Conservation (phyloP, 2,797 vertebrate species). For the Channallabes apus region DNA sequence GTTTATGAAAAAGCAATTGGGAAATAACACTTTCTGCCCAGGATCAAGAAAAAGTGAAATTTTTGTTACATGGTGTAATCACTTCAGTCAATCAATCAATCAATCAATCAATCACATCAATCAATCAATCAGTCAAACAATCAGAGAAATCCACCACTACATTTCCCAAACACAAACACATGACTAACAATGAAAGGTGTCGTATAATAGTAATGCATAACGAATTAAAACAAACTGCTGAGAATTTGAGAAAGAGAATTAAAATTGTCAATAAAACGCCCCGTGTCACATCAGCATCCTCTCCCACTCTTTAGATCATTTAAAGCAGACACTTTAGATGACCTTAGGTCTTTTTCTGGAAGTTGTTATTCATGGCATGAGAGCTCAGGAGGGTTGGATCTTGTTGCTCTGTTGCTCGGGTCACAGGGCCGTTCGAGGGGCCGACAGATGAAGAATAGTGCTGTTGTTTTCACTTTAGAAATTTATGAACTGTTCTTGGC, state of each 20-base stretch:
- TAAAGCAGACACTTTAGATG: neutral
- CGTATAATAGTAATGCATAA: neutral
- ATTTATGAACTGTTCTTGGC: slow-evolving; percentile 8
- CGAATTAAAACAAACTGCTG: neutral
- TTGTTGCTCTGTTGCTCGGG: neutral
- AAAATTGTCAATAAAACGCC: neutral
- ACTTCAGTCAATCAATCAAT: no score
- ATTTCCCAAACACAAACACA: neutral
- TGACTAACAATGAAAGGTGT: neutral
- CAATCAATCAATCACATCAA: neutral
- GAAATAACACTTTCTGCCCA: no score
- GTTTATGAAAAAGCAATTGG: no score
- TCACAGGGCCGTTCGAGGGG: neutral
- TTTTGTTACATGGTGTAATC: no score
- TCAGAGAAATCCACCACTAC: no score
- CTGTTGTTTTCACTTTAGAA: neutral
- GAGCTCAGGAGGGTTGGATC: neutral
- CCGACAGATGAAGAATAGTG: neutral
- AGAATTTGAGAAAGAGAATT: neutral
- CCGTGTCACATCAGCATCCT: neutral
- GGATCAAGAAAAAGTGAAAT: no score
- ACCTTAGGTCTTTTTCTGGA: neutral
- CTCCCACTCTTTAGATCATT: neutral
- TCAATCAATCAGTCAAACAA: no score
- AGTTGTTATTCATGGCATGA: neutral